Base-by-base conservation (phyloP, 2,888 invertebrate species). In the Trissolcus brochymenae region DNA sequence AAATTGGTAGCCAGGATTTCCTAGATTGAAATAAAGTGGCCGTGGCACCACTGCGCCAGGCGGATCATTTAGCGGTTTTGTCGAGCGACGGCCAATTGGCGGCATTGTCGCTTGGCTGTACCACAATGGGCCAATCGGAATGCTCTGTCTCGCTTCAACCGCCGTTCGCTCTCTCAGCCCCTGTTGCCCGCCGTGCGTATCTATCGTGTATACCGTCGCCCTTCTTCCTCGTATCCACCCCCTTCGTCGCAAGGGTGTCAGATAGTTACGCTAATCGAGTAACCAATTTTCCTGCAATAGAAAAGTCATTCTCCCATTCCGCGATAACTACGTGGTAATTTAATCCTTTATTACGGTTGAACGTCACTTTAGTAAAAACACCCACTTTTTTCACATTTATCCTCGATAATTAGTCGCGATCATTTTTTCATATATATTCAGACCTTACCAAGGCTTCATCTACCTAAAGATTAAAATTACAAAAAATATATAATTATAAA, bases 101-200 rank as follows among this genome's bases (percentile, higher is more conserved):
- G 87, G 89, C 89, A 90, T 89, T 89, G 89, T 90, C 87, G 88
- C 87, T 87, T 85, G 84, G 87, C 84, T 87, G 86, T 85, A 84
- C 88, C 88, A 89, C 90, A 90, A 90, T 90, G 88, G 88, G 87
- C 88, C 89, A 90, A 89, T 89, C 89, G 89, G 88, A 89, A 88
- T 87, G 82, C 82, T 86, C 85, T 84, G 85, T 86, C 87, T 86
- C 86, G 83, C 86, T 88, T 85, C 86, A 83, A 76, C 81, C 67
- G 29, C 64, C 75, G 78, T 66, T 76, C 81, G 71, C 77, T 80
- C 79, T 50, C 72, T 81, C 73, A 60, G 46, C 35, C 75, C 67
- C 77, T 55, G 59, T 79, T 64, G 72, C 65, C 71, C 70, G 64
- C 59, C 75, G 41, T 56, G 57, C 53, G 60, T 77, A 78, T 78